These are phyloP conservation scores for Elgaria multicarinata DNA, from an alignment of 2,113 vertebrate species.

Conservation along the genomic window DNA sequence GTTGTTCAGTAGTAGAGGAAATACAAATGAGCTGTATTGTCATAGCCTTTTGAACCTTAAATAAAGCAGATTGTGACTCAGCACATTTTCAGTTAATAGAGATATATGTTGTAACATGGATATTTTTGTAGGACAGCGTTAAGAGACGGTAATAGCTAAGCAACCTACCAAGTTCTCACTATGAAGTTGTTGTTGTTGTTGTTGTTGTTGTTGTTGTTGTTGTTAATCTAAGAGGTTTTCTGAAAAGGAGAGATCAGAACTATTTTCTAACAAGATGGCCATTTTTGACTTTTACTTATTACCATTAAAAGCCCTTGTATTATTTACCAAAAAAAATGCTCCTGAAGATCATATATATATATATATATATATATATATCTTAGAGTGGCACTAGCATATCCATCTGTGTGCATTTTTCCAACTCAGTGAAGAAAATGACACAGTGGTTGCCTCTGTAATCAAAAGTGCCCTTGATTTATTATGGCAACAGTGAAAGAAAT, in stretches of 20 bases:
- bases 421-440: neutral
- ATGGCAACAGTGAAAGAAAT: neutral
- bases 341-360: conserved; percentile 33
- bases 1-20: neutral
- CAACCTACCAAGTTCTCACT: neutral
- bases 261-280: conserved; percentile 31
- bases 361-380: neutral
- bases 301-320: neutral
- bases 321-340: conserved; percentile 1
- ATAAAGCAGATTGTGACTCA: rapidly evolving
- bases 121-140: neutral
- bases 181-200: neutral
- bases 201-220: neutral
- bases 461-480: neutral
- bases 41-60: neutral
- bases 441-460: neutral
- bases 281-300: conserved; percentile 13
- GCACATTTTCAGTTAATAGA: rapidly evolving
- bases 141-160: neutral
- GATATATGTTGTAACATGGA: rapidly evolving
- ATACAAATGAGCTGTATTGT: neutral
- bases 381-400: neutral
- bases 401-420: conserved; percentile 1
- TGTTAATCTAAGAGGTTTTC: neutral
- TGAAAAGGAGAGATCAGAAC: neutral